Evolutionary conservation across 2,888 invertebrate species (phyloP).

Genomic region (Saturnia japonica): DNA sequence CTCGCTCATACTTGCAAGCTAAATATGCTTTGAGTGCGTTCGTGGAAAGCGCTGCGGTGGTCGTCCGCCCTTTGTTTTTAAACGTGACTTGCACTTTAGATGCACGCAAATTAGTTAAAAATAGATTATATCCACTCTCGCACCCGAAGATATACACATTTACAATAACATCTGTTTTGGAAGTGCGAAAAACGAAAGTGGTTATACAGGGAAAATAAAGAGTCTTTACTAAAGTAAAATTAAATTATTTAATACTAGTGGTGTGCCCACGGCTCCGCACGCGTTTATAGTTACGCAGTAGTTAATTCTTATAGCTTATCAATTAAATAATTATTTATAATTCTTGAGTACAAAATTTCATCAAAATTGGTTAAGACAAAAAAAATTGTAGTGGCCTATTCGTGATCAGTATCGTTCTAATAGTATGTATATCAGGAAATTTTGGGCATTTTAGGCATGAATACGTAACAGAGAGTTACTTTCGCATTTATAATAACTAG

Average conservation of each 20-base stretch:
- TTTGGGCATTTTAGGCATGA: no score
- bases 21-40: conserved; percentile 56
- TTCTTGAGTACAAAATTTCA: no score
- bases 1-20: conserved; percentile 49
- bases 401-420: no score
- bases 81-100: conserved; percentile 72
- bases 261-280: no score
- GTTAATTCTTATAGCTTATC: no score
- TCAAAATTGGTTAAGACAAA: no score
- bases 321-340: no score
- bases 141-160: conserved; percentile 36
- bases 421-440: no score
- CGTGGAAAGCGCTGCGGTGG: conserved; percentile 70
- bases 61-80: conserved; percentile 67
- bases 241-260: neutral
- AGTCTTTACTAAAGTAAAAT: neutral
- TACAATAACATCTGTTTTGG: conserved; percentile 19
- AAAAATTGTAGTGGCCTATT: no score
- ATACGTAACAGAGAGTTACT: no score
- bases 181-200: conserved; percentile 1
- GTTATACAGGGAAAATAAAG: neutral
- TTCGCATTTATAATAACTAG: no score
- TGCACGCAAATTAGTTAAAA: conserved; percentile 73
- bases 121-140: conserved; percentile 54
- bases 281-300: no score